Evolutionary conservation across 2,888 invertebrate species (phyloP), one percentile per base, ranked within the genome.

Genomic region (Drosophila pegasa): DNA sequence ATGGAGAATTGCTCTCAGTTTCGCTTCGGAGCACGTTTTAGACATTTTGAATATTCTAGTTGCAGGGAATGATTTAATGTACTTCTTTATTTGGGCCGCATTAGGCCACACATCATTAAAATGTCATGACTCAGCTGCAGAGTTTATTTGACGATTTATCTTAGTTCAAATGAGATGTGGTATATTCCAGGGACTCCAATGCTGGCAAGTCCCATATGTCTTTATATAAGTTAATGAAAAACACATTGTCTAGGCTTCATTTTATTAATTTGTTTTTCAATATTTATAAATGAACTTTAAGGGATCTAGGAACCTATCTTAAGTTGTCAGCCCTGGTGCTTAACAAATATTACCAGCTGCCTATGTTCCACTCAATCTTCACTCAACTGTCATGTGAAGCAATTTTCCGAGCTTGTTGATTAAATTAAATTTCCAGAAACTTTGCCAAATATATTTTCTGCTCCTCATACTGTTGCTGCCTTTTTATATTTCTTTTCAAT

Each of bases 401-500:
- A 60, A 75, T 64, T 63, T 68, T 62, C 38, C 35, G 41, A 41
- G 66, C 38, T 60, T 72, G 61, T 75, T 80, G 81, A 89, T 89
- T 87, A 80, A 86, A 81, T 82, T 84, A 67, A 80, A 71, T 76
- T 80, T 73, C 37, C 33, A 25, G 75, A 72, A 78, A 78, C 64
- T 83, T 81, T 73, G 38, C 40, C 58, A 78, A 73, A 78, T 61
- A 48, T 55, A 67, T 58, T 25, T 83, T 56, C 37, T 62, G 64
- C 63, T 73, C 55, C 14, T 56, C 3, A 2, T 5, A 8, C 18
- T 38, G 37, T 9, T 12, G 60, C 37, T 69, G 72, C 60, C 47
- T 64, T 43, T 22, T 41, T 77, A 52, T 73, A 70, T 88, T 83
- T 75, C 75, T 74, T 78, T 88, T 76, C 77, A 82, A 89, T 89